Conservation (phyloP, 2,888 invertebrate genomes). For the Calliopum simillimum region DNA sequence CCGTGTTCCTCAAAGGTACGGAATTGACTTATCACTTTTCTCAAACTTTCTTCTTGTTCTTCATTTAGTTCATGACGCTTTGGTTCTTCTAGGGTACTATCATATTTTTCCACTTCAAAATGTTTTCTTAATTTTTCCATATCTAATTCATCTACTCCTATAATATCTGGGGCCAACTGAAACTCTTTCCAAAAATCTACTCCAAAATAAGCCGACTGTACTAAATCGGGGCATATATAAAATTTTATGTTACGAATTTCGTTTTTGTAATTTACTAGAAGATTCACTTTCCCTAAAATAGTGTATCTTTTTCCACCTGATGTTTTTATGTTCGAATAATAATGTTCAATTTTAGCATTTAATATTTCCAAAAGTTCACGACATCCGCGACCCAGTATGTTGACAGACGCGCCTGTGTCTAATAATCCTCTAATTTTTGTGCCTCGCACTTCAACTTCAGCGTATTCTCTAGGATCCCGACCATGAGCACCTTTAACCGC, state of each 20-base stretch:
- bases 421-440: conserved; percentile 10
- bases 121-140: neutral
- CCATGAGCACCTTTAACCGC: neutral
- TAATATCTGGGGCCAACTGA: neutral
- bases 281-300: neutral
- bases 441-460: neutral
- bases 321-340: neutral
- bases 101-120: neutral
- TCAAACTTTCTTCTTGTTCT: neutral
- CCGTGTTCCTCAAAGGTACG: conserved; percentile 21
- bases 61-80: neutral
- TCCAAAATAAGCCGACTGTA: conserved; percentile 8
- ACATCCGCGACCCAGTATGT: neutral
- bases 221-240: conserved; percentile 9
- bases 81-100: neutral
- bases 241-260: neutral
- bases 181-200: conserved; percentile 30
- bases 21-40: conserved; percentile 6
- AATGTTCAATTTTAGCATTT: neutral
- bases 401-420: conserved; percentile 29
- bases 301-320: conserved; percentile 1
- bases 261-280: neutral
- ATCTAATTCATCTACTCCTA: neutral
- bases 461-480: neutral
- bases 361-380: conserved; percentile 4